phyloP scores from a whole-genome alignment of 2,113 vertebrate species.

The Calidris pugnax region DNA sequence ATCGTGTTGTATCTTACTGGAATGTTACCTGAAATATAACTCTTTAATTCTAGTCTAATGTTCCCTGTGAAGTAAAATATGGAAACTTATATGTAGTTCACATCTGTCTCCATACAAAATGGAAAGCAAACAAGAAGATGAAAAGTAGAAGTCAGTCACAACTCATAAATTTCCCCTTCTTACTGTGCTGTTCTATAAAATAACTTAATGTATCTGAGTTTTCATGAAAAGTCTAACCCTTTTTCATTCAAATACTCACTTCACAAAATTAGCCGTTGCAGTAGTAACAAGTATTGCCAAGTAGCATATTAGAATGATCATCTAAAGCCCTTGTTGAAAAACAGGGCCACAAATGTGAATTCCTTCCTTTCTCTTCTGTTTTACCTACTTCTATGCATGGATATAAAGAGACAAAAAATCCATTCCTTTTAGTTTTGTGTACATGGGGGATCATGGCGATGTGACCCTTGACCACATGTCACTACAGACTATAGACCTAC shows the following conservation, averaged over 20 bases:
- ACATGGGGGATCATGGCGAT: fast-evolving
- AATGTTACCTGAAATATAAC: background rate
- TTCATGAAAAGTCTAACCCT: slow-evolving; percentile 21
- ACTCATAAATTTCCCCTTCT: slow-evolving; percentile 51
- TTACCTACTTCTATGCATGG: background rate
- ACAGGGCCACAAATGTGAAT: background rate
- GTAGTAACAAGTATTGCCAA: background rate
- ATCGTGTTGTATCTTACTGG: background rate
- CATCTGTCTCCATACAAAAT: slow-evolving; percentile 26
- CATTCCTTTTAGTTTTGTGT: too few species aligned
- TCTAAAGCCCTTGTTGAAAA: background rate
- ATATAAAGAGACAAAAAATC: background rate
- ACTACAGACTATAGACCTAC: background rate
- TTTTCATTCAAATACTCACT: slow-evolving; percentile 1
- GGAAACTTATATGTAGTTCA: slow-evolving; percentile 21
- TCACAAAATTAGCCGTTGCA: background rate
- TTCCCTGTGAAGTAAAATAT: background rate
- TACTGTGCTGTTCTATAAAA: slow-evolving; percentile 38
- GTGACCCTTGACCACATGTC: background rate
- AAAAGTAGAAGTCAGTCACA: slow-evolving; percentile 58
- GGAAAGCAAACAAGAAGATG: slow-evolving; percentile 59
- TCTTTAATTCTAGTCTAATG: background rate
- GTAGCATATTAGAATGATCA: background rate
- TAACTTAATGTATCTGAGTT: slow-evolving; percentile 38
- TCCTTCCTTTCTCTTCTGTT: background rate